Evolutionary conservation across 2,888 invertebrate species (phyloP).

Genomic region (Eulithis prunata): DNA sequence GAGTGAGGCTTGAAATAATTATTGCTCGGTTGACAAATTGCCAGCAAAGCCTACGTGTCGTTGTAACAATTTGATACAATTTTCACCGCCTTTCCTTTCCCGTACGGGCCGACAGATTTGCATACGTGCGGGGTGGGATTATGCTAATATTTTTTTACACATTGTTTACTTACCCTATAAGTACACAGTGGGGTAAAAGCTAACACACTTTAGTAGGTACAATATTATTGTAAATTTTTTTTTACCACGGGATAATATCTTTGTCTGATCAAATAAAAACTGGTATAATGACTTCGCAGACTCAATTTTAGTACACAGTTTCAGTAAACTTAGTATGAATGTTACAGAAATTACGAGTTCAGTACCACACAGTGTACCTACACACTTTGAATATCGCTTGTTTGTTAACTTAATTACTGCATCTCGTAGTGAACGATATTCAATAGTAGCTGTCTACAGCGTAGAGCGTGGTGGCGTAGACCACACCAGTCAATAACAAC

Average conservation of each 20-base stretch:
- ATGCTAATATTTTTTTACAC: constrained; percentile 82
- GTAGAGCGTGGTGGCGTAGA: neutral
- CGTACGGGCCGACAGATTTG: constrained; percentile 73
- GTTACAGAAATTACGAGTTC: no score
- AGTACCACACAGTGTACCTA: no score
- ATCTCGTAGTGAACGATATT: no score
- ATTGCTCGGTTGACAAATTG: constrained; percentile 82
- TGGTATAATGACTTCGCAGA: no score
- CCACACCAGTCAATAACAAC: no score
- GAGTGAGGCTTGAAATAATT: constrained; percentile 73
- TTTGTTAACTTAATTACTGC: no score
- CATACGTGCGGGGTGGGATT: constrained; percentile 78
- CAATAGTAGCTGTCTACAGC: neutral
- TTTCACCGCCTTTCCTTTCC: constrained; percentile 74
- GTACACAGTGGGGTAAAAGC: constrained; percentile 11
- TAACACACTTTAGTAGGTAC: neutral
- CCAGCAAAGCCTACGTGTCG: constrained; percentile 76
- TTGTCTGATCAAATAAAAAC: no score
- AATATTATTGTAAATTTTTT: no score
- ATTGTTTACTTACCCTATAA: constrained; percentile 67
- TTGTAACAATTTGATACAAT: constrained; percentile 83
- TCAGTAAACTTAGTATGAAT: no score
- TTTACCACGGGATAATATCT: no score
- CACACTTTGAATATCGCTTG: no score
- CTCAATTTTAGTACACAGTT: no score